A percentile compares a stretch with the other conserved stretches of the same genome.
Conservation (phyloP, 2,888 invertebrate genomes). For the Caenorhabditis zanzibari region DNA sequence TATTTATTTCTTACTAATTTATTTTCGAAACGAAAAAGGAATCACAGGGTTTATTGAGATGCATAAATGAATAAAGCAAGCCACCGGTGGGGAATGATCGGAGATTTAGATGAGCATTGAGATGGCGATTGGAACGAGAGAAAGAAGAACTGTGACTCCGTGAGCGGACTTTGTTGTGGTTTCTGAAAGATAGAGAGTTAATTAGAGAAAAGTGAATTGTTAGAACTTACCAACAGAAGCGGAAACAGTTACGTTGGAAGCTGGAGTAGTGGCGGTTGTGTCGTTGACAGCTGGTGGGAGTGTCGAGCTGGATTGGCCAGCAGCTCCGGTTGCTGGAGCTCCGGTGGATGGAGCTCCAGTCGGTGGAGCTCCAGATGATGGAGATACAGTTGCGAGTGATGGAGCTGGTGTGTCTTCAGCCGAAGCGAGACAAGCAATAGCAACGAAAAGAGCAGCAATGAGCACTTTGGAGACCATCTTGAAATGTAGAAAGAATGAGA, state of each 20-base stretch:
- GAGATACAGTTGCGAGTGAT: not conserved
- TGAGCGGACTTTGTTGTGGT: constrained; percentile 28
- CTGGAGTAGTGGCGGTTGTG: constrained; percentile 9
- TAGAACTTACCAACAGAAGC: not conserved
- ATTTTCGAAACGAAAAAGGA: no score
- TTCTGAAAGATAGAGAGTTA: constrained; percentile 8
- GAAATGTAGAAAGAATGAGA: constrained; percentile 8
- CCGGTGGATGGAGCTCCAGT: not conserved
- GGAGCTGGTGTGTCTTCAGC: not conserved
- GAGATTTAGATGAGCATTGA: constrained; percentile 29
- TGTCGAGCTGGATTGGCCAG: not conserved
- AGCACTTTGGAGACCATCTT: constrained; percentile 43
- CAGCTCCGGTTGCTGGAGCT: not conserved
- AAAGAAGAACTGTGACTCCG: constrained; percentile 7
- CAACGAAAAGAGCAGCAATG: constrained; percentile 15
- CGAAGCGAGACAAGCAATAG: not conserved
- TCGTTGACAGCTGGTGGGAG: not conserved
- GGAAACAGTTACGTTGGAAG: not conserved
- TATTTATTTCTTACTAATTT: not conserved
- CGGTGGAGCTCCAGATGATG: not conserved
- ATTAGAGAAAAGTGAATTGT: not conserved
- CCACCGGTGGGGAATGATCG: constrained; percentile 15
- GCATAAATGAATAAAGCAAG: not conserved
- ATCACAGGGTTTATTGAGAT: not conserved
- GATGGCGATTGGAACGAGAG: constrained; percentile 18